Base-by-base conservation (phyloP, 2,888 invertebrate genomes). In the Melipona beecheii region DNA sequence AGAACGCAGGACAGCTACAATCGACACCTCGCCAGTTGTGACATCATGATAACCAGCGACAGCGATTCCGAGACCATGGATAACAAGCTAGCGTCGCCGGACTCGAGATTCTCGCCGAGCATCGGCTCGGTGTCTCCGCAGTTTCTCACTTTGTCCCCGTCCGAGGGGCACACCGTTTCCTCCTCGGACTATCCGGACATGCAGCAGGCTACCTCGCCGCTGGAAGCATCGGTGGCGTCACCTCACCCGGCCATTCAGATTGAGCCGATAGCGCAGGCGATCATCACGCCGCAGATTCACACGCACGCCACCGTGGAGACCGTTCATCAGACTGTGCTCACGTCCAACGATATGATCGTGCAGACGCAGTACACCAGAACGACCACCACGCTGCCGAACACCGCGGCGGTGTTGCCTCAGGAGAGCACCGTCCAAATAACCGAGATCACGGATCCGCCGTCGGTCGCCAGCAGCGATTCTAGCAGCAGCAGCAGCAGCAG, bases 1-100 rank as follows among this genome's bases (percentile, higher is more conserved):
- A 95, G 98, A 90, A 98, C 97, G 71, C 96, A 97, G 86, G 97
- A 97, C 82, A 98, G 98, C 75, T 98, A 97, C 91, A 97, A 97
- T 90, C 95, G 97, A 66, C 98, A 98, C 93, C 95, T 98, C 83
- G 95, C 96, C 15, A 96, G 96, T 43, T 98, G 98, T 92, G 97
- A 97, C 90, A 96, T 97, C 93, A 96, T 97, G 94, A 96, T 96
- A 43, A 97, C 97, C 0, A 97, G 97, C 92, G 98, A 98, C 93
- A 97, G 97, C 92, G 98, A 98, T 91, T 97, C 97, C 49, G 97
- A 97, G 90, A 96, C 96, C 2, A 93, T 93, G 91, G 94, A 94
- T 75, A 92, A 93, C 77, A 93, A 93, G 74, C 75, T 92, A 9
- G 85, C 92, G 2, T 93, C 94, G 1, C 92, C 93, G 13, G 93